Base-by-base conservation (phyloP, 2,888 invertebrate genomes). In the Sthenelais limicola region DNA sequence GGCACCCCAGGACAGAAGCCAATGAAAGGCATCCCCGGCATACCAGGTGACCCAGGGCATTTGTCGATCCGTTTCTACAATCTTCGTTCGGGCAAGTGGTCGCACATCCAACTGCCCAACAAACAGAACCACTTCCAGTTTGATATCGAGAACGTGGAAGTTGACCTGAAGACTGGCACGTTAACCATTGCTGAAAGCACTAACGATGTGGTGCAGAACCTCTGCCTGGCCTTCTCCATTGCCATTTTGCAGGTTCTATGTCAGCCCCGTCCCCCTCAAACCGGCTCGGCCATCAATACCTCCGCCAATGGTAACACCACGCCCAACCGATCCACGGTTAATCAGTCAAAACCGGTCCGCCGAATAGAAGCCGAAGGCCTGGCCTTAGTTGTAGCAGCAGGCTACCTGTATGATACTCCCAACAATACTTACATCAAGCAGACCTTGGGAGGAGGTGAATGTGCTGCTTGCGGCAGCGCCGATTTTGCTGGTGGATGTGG, bases 161-260 rank as follows among this genome's bases (percentile, higher is more conserved):
- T 85, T 38, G 82, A 86, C 73, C 78, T 86, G 26, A 78, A 79
- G 73, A 78, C 78, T 18, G 85, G 85, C 18, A 79, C 76, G 32
- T 78, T 85, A 30, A 77, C 80, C 30, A 76, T 85, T 12, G 74
- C 76, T 32, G 78, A 79, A n/a, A 78, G 78, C 18, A 76, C 58
- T 68, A 66, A 74, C 71, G 83, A 88, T 72, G 87, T 89, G 15
- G 88, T 88, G 2, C 89, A 89, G 80, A 88, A 89, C 74, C 82
- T 89, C 12, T 88, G 88, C 21, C 79, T 87, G 69, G 86, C 88
- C 9, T 89, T 89, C 82, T 84, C 86, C 58, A 87, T 89, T 9
- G 83, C 89, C n/a, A 82, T 89, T 7, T 83, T 89, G 24, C 89
- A 89, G 77, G 89, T 89, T n/a, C 83, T 89, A 18, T 89, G 89